Percentiles rank a stretch among this genome's conserved stretches.
Conservation (phyloP, 2,888 invertebrate genomes). For the Pandemis corylana region DNA sequence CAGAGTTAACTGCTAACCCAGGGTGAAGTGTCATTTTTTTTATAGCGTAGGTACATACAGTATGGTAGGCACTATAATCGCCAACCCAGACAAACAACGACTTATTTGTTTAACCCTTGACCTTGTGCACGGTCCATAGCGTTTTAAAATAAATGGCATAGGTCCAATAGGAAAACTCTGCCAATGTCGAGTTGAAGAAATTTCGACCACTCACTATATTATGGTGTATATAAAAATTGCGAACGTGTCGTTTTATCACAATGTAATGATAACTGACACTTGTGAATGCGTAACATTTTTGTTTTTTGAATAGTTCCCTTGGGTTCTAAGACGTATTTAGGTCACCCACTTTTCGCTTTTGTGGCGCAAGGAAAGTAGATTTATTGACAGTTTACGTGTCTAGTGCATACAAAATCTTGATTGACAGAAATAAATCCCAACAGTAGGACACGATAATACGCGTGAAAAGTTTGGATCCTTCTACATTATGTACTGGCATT, state of each 20-base stretch:
- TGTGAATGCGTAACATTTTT: constrained; percentile 4
- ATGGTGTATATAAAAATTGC: too few relatives aligned
- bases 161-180: too few relatives aligned
- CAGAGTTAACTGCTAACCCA: too few relatives aligned
- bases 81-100: too few relatives aligned
- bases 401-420: neutral
- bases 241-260: neutral
- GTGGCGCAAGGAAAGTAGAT: constrained; percentile 18
- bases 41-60: too few relatives aligned
- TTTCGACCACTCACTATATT: too few relatives aligned
- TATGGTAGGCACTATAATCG: too few relatives aligned
- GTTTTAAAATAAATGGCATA: too few relatives aligned
- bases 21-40: too few relatives aligned
- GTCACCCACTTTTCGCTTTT: constrained; percentile 44
- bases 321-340: constrained; percentile 43
- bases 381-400: constrained; percentile 20
- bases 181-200: too few relatives aligned
- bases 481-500: neutral
- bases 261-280: constrained; percentile 4
- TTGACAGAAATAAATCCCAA: neutral
- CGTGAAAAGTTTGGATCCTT: neutral
- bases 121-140: too few relatives aligned
- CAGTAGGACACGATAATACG: neutral
- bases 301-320: constrained; percentile 41
- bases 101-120: too few relatives aligned